Evolutionary conservation across 2,113 vertebrate species (phyloP).

Genomic region (Lontra canadensis): DNA sequence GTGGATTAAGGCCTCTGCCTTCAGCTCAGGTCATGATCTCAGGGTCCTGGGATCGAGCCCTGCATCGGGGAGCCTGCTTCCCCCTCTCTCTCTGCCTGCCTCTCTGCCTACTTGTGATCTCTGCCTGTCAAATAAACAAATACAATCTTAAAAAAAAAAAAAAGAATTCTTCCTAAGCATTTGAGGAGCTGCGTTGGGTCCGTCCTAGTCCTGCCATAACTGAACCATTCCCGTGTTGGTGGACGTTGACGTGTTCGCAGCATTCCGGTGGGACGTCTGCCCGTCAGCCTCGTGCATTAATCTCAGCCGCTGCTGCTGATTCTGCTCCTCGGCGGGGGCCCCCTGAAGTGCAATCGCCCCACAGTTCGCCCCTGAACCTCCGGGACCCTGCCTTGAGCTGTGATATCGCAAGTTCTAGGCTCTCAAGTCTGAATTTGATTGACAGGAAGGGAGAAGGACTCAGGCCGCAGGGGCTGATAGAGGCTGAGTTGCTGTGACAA

Average conservation of each 20-base stretch:
- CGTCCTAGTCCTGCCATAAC: neutral
- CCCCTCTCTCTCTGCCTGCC: no score
- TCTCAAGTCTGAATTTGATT: neutral
- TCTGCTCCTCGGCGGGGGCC: neutral
- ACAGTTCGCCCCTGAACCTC: neutral
- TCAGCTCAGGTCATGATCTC: no score
- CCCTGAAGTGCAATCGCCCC: neutral
- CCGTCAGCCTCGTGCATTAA: rapidly evolving
- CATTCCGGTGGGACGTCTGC: rapidly evolving
- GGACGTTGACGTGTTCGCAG: neutral
- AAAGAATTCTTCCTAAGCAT: neutral
- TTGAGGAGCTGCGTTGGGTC: neutral
- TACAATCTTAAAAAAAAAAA: no score
- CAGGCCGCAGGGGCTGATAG: no score
- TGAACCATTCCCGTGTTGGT: rapidly evolving
- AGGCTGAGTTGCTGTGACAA: no score
- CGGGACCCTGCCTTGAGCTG: neutral
- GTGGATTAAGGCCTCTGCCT: no score
- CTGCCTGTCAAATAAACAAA: no score
- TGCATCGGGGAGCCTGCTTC: no score
- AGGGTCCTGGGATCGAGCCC: no score
- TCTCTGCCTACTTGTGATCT: no score
- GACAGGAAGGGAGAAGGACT: neutral
- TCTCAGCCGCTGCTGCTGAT: neutral
- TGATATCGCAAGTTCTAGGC: no score